phyloP scores from a whole-genome alignment of 2,797 vertebrate genomes.

The Sylvia borin region DNA sequence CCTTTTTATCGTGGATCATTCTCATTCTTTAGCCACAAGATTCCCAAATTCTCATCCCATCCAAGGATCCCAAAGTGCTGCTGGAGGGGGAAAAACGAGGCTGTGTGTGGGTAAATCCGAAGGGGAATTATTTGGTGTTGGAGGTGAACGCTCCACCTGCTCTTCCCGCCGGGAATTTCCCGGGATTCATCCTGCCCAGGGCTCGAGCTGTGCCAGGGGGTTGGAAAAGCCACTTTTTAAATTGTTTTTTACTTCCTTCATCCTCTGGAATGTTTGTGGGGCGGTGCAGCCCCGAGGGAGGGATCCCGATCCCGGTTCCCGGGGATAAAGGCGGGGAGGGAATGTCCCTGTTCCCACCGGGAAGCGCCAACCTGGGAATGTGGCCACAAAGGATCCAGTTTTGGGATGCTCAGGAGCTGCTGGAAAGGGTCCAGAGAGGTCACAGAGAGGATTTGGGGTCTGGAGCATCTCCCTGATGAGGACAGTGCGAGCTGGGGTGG shows the following conservation, averaged over 20 bases:
- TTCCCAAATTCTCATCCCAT: background rate
- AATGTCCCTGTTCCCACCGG: background rate
- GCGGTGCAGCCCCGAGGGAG: background rate
- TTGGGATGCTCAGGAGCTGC: background rate
- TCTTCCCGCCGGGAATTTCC: background rate
- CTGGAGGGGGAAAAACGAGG: background rate
- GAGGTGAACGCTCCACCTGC: background rate
- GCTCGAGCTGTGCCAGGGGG: background rate
- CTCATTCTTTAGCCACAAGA: background rate
- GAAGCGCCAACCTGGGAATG: background rate
- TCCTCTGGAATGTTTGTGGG: background rate
- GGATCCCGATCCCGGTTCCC: background rate
- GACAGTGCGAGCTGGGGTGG: background rate
- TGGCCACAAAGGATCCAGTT: background rate
- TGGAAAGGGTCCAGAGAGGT: background rate
- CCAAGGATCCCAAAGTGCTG: background rate
- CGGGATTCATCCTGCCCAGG: background rate
- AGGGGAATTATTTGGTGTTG: fast-evolving
- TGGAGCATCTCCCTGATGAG: background rate
- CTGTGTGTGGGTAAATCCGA: background rate
- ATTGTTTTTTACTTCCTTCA: too few relatives aligned
- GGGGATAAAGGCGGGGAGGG: background rate
- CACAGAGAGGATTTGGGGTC: background rate
- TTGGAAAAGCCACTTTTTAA: background rate
- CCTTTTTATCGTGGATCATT: background rate